Base-by-base conservation (phyloP, 92 coral and sea anemone species). In the Paramuricea clavata region DNA sequence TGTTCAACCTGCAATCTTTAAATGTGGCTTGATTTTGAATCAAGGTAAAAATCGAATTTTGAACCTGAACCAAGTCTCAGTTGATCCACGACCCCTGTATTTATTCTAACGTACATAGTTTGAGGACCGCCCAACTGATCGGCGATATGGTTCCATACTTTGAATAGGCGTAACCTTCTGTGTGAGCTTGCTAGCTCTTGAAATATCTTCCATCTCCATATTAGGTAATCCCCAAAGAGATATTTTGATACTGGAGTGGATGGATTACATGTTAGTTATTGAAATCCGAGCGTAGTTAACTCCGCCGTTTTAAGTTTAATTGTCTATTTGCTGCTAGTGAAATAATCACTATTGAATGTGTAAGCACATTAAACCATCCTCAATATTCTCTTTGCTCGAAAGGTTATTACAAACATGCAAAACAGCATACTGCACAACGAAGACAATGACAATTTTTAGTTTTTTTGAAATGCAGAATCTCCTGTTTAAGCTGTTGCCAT, bases 181-280 rank as follows among this genome's bases (percentile, higher is more conserved):
- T 34, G 47, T 65, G 25, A 70, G 76, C 49, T 69, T 69, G 33
- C 33, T 33, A 0, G 89, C 50, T 32, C 87, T 82, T 6, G 91
- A 52, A 5, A 87, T 32, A 34, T 87, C 89, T 35, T 87, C 87
- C 44, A 86, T 82, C 41, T 90, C 93, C 21, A 87, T 81, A 69
- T 57, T 86, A 62, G 85, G 44, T 90, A 75, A 83, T 91, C 93
- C 21, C 89, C 89, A 83, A 91, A 88, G 50, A 91, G 41, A 25
- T 30, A 69, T 17, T 81, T 83, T 44, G 94, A 72, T 32, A 88
- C 50, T 21, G 92, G 44, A 19, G 79, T 50, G 32, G 89, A 75
- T 6, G 88, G 92, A 33, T 89, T 89, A 21, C 87, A 88, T 22
- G 83, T 49, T 91, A 85, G 81, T 87, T 83, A 59, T 79, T 88